Evolutionary conservation across 1,140 invertebrate genomes (phyloP).

Genomic region (Bombus polaris): DNA sequence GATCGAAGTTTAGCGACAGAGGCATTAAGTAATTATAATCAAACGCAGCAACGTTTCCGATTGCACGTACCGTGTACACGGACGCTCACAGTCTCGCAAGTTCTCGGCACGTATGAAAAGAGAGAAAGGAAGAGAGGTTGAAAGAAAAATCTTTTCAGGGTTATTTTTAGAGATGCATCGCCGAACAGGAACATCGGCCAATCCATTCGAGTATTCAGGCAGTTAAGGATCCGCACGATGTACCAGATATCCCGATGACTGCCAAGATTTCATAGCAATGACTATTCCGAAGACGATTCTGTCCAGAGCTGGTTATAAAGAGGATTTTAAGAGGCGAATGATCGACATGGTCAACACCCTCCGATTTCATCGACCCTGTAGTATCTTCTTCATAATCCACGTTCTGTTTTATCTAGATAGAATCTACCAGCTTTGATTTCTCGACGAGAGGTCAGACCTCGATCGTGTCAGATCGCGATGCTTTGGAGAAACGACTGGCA

Average conservation of each 20-base stretch:
- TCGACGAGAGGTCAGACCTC: slow-evolving; percentile 3
- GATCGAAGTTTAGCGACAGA: slow-evolving; percentile 5
- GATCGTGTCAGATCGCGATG: not conserved
- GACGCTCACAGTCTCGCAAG: not conserved
- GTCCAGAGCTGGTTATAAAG: slow-evolving; percentile 38
- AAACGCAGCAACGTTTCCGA: no score
- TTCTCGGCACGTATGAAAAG: not conserved
- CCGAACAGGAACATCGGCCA: slow-evolving; percentile 15
- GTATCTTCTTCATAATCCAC: slow-evolving; percentile 47
- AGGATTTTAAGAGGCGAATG: slow-evolving; percentile 56
- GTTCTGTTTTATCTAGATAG: slow-evolving; percentile 5
- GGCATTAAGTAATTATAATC: slow-evolving; percentile 3
- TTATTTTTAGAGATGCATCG: slow-evolving; percentile 23
- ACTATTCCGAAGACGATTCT: slow-evolving; percentile 34
- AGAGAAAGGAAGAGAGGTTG: not conserved
- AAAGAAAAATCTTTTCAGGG: slow-evolving; percentile 26
- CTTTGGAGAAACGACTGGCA: not conserved
- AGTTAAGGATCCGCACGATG: slow-evolving; percentile 47
- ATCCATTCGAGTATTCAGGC: slow-evolving; percentile 21
- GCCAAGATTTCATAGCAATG: slow-evolving; percentile 56
- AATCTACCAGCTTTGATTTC: slow-evolving; percentile 41
- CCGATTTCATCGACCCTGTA: slow-evolving; percentile 55
- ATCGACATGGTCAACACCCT: slow-evolving; percentile 48
- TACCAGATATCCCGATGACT: slow-evolving; percentile 58
- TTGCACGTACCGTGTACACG: no score